Base-by-base conservation (phyloP, 2,888 invertebrate genomes). In the Drosophila rellima region DNA sequence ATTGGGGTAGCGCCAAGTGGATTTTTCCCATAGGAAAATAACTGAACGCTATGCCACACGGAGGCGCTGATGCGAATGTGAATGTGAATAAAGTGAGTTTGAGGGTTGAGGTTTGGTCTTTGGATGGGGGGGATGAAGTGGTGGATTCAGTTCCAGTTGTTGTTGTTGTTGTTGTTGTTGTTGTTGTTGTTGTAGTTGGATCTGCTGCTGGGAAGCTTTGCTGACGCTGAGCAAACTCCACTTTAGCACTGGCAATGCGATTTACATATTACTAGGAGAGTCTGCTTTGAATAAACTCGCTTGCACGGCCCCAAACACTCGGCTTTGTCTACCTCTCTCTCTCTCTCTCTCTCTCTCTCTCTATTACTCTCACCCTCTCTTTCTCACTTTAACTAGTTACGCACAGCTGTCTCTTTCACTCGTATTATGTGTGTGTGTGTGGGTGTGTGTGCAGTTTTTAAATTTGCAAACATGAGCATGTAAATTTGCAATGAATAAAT, bases 401-500 rank as follows among this genome's bases (percentile, higher is more conserved):
- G 42, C 55, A 65, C 45, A 37, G 51, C 48, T 51, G 40, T 59
- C 61, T 63, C 39, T 54, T 15, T 48, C 17, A 26, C 50, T 40
- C 45, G 18, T 17, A 13, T 35, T 62, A 44, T 60, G 44, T 44
- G 40, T 18, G 33, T 42, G 54, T 45, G 29, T 17, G 17, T 18
- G 2, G 8, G 18, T 7, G 40, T 45, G 37, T 78, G 78, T 80
- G 74, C 62, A 83, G 75, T 88, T 83, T 83, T 83, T 83, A 83
- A 88, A 88, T 88, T 83, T 88, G 82, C 89, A 83, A 83, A 83
- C 83, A 83, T 83, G 83, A 83, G 83, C 81, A 83, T 83, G 83
- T 83, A 88, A 88, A 88, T 83, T 86, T 88, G 89, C 83, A 83
- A 83, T 83, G 83, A 83, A 83, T 83, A 83, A 83, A 83, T 83